These are phyloP conservation scores for Drosophila sproati DNA, from an alignment of 1,140 invertebrate genomes.

Conservation along the genomic window DNA sequence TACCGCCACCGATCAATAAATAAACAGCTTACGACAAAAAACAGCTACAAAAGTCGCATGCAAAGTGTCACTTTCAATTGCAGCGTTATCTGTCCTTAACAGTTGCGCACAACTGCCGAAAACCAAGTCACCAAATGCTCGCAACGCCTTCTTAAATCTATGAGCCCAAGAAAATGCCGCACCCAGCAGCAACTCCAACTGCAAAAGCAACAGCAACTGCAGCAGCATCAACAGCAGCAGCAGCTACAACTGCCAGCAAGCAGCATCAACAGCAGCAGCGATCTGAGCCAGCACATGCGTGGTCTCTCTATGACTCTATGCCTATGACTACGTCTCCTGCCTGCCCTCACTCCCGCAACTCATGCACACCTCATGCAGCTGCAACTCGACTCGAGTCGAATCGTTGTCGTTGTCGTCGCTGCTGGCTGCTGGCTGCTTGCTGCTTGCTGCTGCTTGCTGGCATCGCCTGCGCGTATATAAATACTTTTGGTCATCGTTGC, in stretches of 20 bases:
- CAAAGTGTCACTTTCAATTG: slow-evolving; percentile 72
- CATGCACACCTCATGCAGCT: slow-evolving; percentile 22
- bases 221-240: slow-evolving; percentile 46
- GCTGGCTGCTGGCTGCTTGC: slow-evolving; percentile 22
- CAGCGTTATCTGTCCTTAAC: slow-evolving; percentile 51
- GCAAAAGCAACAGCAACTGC: slow-evolving; percentile 40
- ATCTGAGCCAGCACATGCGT: slow-evolving; percentile 61
- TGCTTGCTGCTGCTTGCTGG: slow-evolving; percentile 31
- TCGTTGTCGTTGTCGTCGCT: slow-evolving; percentile 19
- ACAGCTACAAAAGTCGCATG: slow-evolving; percentile 22
- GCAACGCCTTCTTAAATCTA: slow-evolving; percentile 51
- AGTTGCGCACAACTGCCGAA: slow-evolving; percentile 33
- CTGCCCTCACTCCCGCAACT: background rate
- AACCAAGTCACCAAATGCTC: slow-evolving; percentile 38
- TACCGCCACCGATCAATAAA: slow-evolving; percentile 72
- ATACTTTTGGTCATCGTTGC: slow-evolving; percentile 83
- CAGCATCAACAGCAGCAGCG: slow-evolving; percentile 42
- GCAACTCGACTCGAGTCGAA: slow-evolving; percentile 39
- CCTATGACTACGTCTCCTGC: background rate
- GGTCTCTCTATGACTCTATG: slow-evolving; percentile 43
- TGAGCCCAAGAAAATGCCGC: slow-evolving; percentile 48
- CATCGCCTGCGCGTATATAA: slow-evolving; percentile 72
- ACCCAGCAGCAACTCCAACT: slow-evolving; percentile 53
- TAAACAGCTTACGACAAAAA: slow-evolving; percentile 64
- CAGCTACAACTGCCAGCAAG: slow-evolving; percentile 46